Evolutionary conservation across 2,113 vertebrate species (phyloP).

Genomic region (Oryzias celebensis): DNA sequence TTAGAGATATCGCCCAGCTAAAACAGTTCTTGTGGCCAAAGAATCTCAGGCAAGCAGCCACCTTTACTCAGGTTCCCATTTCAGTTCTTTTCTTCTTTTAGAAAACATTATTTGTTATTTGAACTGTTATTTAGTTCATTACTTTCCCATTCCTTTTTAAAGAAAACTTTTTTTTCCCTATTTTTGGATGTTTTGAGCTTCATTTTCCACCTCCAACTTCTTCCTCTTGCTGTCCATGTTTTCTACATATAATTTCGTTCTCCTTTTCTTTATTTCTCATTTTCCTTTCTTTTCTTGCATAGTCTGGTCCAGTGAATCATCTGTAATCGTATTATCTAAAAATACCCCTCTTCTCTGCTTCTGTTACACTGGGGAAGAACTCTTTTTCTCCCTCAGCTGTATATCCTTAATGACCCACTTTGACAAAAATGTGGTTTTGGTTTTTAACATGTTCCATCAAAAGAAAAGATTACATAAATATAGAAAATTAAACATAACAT

Average conservation of each 20-base stretch:
- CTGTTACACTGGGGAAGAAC: constrained; percentile 33
- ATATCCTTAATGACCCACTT: neutral
- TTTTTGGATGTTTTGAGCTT: neutral
- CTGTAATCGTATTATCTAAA: constrained; percentile 61
- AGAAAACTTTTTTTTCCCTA: neutral
- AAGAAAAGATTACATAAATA: no score
- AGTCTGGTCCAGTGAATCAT: constrained; percentile 44
- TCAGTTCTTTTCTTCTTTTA: neutral
- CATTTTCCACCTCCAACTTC: neutral
- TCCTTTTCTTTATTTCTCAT: neutral
- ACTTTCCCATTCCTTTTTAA: neutral
- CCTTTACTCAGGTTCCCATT: neutral
- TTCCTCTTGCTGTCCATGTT: neutral
- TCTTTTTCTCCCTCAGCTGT: constrained; percentile 8
- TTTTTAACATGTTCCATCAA: no score
- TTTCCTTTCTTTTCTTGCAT: constrained; percentile 21
- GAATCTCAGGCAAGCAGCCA: neutral
- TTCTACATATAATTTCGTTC: neutral
- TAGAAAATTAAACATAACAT: no score
- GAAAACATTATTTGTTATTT: neutral
- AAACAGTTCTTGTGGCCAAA: neutral
- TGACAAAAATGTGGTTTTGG: no score
- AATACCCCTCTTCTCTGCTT: constrained; percentile 46
- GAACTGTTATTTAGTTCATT: neutral
- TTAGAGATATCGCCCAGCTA: neutral